Percentiles rank a stretch among this genome's conserved stretches.
These are phyloP conservation scores for Drosophila fuyamai DNA, from an alignment of 1,140 invertebrate species.

Conservation along the genomic window DNA sequence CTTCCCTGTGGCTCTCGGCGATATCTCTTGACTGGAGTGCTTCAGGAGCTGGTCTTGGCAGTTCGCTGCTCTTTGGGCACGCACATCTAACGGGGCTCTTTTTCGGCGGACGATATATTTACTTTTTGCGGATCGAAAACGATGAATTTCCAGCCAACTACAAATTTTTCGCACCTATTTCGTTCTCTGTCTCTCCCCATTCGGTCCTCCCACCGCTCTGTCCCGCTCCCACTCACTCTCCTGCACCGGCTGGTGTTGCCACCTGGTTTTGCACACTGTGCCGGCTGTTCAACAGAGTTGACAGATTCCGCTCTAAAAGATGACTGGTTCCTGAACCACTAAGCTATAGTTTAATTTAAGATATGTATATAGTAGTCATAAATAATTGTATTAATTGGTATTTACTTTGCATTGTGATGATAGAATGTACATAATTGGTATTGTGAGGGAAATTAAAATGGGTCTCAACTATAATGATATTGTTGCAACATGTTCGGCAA, in stretches of 20 bases:
- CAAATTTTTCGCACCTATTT: slow-evolving; percentile 51
- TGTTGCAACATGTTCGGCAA: no score
- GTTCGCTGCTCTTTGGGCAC: slow-evolving; percentile 18
- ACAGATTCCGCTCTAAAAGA: background rate
- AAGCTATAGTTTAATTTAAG: no score
- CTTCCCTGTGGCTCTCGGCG: slow-evolving; percentile 39
- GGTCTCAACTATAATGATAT: no score
- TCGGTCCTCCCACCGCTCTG: slow-evolving; percentile 19
- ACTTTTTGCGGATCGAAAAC: slow-evolving; percentile 44
- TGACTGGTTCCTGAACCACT: background rate
- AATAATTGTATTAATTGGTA: no score
- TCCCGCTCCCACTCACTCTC: slow-evolving; percentile 21
- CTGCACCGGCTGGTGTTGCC: slow-evolving; percentile 33
- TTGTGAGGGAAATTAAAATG: no score
- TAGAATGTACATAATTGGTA: no score
- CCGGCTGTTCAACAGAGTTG: slow-evolving; percentile 45
- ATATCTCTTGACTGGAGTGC: slow-evolving; percentile 35
- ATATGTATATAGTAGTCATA: no score
- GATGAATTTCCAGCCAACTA: slow-evolving; percentile 40
- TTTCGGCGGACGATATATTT: slow-evolving; percentile 27
- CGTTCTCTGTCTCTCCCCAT: slow-evolving; percentile 40
- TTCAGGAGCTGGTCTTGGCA: slow-evolving; percentile 36
- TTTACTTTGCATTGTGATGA: no score
- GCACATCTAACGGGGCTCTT: slow-evolving; percentile 30
- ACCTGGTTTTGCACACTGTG: slow-evolving; percentile 20